Evolutionary conservation across 1,140 invertebrate genomes (phyloP), one percentile per base, ranked within the genome.

Genomic region (Eubasilissa regina): DNA sequence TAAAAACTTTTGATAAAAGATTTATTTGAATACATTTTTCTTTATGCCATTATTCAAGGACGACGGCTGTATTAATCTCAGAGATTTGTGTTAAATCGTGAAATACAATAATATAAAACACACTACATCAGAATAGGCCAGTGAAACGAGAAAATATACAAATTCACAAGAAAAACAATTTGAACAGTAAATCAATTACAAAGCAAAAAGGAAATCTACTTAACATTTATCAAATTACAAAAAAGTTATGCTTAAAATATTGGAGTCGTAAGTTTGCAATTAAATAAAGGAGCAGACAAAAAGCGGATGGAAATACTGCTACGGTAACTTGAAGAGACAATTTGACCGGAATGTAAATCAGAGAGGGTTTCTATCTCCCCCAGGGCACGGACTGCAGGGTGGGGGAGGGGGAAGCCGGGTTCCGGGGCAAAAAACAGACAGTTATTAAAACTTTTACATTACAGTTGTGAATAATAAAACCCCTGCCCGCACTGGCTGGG

Each of bases 371-470:
- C 60, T 70, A 12, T 64, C 48, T 64, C 66, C 45, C 64, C 62
- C 19, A 10, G 35, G 35, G 44, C 44, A 43, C 75, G 11, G 9
- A 10, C 47, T 47, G 72, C 44, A 8, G 19, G 73, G 13, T 15
- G 68, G 21, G 17, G 1, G 48, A 58, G 80, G 8, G 51, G 47
- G 51, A 56, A 53, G 68, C n/a, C 12, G 44, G n/a, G 53, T 21
- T 72, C 64, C 77, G 51, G 58, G 74, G 66, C 77, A 77, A 82
- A 82, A 80, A 82, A 82, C 81, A 82, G 81, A 82, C 80, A 82
- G 81, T 82, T 82, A 82, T 82, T 82, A 82, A 82, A 82, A 82
- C 81, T 82, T 82, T 82, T 80, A 80, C 81, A 82, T 82, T 82
- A 82, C 78, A 78, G 81, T 80, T 82, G 81, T 82, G 81, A 82